A percentile compares a stretch with the other conserved stretches of the same genome.
Evolutionary conservation across 2,113 vertebrate species (phyloP).

Genomic region (Pollimyrus isidori): DNA sequence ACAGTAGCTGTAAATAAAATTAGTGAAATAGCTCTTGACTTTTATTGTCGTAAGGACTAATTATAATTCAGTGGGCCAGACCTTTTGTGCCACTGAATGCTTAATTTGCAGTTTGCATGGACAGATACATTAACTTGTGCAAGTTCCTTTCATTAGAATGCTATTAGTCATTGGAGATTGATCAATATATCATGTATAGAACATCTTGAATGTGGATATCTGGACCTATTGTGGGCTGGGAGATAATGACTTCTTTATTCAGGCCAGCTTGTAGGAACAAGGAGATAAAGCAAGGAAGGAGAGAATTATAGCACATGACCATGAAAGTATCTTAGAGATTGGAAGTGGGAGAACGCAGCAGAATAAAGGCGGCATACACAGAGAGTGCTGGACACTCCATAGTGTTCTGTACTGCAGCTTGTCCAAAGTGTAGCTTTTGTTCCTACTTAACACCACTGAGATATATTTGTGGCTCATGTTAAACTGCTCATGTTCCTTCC

Average conservation of each 20-base stretch:
- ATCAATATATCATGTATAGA: constrained; percentile 95
- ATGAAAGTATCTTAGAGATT: constrained; percentile 71
- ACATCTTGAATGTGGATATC: constrained; percentile 84
- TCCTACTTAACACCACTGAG: not conserved
- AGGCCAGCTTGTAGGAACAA: constrained; percentile 88
- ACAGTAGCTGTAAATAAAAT: constrained; percentile 70
- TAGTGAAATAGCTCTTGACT: constrained; percentile 67
- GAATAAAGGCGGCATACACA: constrained; percentile 50
- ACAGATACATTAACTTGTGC: constrained; percentile 73
- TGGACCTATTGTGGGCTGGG: constrained; percentile 78
- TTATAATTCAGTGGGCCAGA: constrained; percentile 71
- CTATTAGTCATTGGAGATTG: constrained; percentile 78
- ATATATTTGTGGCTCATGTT: not conserved
- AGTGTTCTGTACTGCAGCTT: constrained; percentile 30
- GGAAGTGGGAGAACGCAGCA: constrained; percentile 64
- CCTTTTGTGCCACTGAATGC: constrained; percentile 71
- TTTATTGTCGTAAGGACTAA: constrained; percentile 76
- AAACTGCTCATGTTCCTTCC: not conserved
- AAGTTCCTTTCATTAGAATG: constrained; percentile 74
- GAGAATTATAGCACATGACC: constrained; percentile 76
- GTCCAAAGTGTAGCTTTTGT: not conserved
- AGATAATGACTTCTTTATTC: constrained; percentile 92
- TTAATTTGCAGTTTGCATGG: constrained; percentile 76
- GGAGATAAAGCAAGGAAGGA: constrained; percentile 79
- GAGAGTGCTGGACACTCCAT: constrained; percentile 33